Evolutionary conservation across 2,888 invertebrate species (phyloP).

Genomic region (Eilema depressum): DNA sequence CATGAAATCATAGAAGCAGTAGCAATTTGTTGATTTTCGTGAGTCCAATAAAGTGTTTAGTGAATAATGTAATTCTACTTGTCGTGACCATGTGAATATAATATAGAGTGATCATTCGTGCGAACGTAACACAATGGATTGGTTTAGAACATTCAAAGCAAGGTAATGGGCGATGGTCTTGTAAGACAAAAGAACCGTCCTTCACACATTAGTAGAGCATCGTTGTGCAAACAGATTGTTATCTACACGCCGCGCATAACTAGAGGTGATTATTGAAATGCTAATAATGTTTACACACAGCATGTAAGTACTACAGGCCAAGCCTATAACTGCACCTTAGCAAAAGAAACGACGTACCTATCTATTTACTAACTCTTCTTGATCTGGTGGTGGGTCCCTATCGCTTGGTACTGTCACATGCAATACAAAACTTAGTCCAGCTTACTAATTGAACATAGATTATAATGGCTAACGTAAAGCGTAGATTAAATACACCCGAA

Average conservation of each 20-base stretch:
- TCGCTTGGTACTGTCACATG: constrained; percentile 63
- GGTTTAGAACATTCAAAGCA: constrained; percentile 63
- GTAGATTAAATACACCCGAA: constrained; percentile 72
- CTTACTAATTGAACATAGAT: constrained; percentile 72
- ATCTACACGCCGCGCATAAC: constrained; percentile 74
- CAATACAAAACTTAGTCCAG: constrained; percentile 56
- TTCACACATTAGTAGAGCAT: constrained; percentile 83
- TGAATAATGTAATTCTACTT: constrained; percentile 32
- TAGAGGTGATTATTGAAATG: constrained; percentile 81
- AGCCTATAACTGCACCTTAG: constrained; percentile 57
- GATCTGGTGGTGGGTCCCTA: constrained; percentile 75
- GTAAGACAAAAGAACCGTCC: constrained; percentile 83
- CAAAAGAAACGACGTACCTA: constrained; percentile 53
- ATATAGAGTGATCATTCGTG: constrained; percentile 45
- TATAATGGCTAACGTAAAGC: constrained; percentile 80
- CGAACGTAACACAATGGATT: constrained; percentile 59
- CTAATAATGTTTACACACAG: constrained; percentile 75
- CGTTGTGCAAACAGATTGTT: constrained; percentile 82
- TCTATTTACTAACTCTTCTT: constrained; percentile 62
- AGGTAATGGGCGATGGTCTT: constrained; percentile 79
- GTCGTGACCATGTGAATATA: constrained; percentile 45
- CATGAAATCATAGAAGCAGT: constrained; percentile 25
- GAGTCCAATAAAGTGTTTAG: constrained; percentile 37
- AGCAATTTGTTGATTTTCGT: constrained; percentile 40
- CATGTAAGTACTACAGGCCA: constrained; percentile 76